Percentiles rank a stretch among this genome's conserved stretches.
These are phyloP conservation scores for Anthopleura sola DNA, from an alignment of 64 coral and sea anemone genomes.

Conservation along the genomic window DNA sequence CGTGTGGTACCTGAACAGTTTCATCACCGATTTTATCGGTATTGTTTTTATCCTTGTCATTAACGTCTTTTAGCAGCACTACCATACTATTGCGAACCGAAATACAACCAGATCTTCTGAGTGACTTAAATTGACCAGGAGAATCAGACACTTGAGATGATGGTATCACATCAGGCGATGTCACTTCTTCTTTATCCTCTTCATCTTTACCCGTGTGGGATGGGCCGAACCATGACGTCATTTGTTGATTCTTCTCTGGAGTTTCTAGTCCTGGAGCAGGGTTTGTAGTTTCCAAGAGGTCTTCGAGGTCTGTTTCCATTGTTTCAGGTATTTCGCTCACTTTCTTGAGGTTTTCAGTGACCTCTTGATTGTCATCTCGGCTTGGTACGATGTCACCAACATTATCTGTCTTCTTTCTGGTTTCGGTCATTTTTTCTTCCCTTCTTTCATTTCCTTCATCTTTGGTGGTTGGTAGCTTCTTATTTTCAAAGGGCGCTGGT, in stretches of 20 bases:
- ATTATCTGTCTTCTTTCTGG: neutral
- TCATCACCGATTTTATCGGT: neutral
- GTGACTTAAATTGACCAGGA: slow-evolving; percentile 7
- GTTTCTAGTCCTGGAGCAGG: neutral
- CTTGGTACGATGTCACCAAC: neutral
- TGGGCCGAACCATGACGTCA: neutral
- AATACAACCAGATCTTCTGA: slow-evolving; percentile 31
- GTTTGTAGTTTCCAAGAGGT: neutral
- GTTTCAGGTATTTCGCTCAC: neutral
- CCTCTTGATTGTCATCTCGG: neutral
- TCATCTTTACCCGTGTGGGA: neutral
- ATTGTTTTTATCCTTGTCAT: neutral
- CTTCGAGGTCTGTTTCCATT: neutral
- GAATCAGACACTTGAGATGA: slow-evolving; percentile 63
- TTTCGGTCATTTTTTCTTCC: neutral
- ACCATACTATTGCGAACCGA: neutral
- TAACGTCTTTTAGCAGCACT: slow-evolving; percentile 6
- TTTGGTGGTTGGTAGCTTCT: neutral
- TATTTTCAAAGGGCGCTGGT: neutral
- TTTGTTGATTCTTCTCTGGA: neutral
- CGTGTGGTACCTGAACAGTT: neutral
- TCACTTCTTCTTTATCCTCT: slow-evolving; percentile 19
- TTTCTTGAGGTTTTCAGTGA: neutral
- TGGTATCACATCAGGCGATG: slow-evolving; percentile 84
- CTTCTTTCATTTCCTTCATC: neutral